Evolutionary conservation across 53 echinoderm and acorn worm species (phyloP).

Genomic region (Zoroaster sp.): DNA sequence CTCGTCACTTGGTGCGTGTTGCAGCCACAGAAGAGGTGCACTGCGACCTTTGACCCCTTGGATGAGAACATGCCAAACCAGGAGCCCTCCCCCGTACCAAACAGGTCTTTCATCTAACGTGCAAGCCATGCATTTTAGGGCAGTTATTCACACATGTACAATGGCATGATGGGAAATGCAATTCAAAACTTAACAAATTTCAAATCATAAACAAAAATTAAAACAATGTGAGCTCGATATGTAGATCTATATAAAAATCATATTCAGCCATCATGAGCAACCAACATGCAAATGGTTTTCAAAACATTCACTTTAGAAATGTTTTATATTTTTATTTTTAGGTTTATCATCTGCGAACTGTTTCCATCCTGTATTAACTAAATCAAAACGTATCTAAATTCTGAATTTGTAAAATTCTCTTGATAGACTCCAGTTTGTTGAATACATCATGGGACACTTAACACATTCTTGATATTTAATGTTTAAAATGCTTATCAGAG

Average conservation of each 20-base stretch:
- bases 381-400: too few species aligned
- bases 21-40: conserved; percentile 59
- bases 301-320: neutral
- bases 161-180: neutral
- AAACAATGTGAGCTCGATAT: neutral
- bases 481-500: too few species aligned
- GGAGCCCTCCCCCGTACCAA: conserved; percentile 28
- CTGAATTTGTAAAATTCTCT: too few species aligned
- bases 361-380: too few species aligned
- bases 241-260: neutral
- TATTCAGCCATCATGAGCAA: neutral
- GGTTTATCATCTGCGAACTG: too few species aligned
- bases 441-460: too few species aligned
- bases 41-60: conserved; percentile 37
- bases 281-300: neutral
- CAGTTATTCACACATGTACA: conserved; percentile 38
- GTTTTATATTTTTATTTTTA: neutral
- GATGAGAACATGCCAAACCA: conserved; percentile 43
- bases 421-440: too few species aligned
- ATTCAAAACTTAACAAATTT: neutral
- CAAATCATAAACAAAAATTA: neutral
- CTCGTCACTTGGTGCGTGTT: conserved; percentile 24
- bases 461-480: too few species aligned
- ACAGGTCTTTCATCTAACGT: conserved; percentile 49
- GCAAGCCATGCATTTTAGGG: conserved; percentile 53